phyloP scores from a whole-genome alignment of 2,113 vertebrate genomes.

The Xenopus borealis region DNA sequence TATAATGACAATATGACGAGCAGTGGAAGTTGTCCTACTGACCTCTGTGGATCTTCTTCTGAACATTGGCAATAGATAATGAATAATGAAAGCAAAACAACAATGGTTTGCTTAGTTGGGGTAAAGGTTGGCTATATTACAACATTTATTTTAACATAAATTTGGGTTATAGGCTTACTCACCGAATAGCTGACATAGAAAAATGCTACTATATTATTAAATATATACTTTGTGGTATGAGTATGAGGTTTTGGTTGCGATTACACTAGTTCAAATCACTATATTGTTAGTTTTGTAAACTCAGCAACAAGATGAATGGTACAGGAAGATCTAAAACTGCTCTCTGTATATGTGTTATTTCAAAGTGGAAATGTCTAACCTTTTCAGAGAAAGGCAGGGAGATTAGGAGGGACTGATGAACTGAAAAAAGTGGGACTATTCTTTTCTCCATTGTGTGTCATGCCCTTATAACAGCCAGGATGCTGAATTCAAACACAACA shows the following conservation, averaged over 20 bases:
- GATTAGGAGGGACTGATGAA: conserved; percentile 31
- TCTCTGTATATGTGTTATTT: background rate
- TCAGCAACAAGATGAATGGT: conserved; percentile 16
- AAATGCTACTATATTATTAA: too few species aligned
- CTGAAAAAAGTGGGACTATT: conserved; percentile 36
- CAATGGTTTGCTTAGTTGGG: too few species aligned
- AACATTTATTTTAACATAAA: too few species aligned
- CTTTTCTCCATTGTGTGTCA: conserved; percentile 24
- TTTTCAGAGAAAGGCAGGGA: conserved; percentile 25
- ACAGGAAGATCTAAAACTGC: conserved; percentile 4
- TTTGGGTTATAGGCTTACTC: too few species aligned
- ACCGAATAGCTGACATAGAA: too few species aligned
- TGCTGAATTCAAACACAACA: conserved; percentile 22
- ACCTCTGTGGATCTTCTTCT: too few species aligned
- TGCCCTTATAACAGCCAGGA: conserved; percentile 20
- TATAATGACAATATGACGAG: too few species aligned
- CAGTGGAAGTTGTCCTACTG: too few species aligned
- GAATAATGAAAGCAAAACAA: too few species aligned
- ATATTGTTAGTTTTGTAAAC: background rate
- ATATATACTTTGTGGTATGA: too few species aligned
- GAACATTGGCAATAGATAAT: too few species aligned
- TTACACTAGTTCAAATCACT: background rate
- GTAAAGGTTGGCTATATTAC: too few species aligned
- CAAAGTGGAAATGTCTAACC: conserved; percentile 26
- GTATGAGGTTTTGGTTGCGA: background rate